A percentile compares a stretch with the other conserved stretches of the same genome.
Conservation (phyloP, 2,113 vertebrate species). For the Cettia cetti region DNA sequence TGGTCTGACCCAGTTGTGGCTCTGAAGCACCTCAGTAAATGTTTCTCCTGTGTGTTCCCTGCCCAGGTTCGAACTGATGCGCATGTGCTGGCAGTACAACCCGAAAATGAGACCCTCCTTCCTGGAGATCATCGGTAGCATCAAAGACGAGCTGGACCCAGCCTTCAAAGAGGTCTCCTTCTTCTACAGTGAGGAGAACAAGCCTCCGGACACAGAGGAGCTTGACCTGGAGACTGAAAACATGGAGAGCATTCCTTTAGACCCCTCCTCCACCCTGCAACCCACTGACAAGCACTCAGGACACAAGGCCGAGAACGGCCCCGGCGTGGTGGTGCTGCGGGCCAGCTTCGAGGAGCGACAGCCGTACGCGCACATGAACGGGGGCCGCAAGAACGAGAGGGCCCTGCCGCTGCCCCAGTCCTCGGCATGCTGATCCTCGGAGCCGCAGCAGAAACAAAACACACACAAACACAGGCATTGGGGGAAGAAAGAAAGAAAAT, state of each 20-base stretch:
- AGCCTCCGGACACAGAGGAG: conserved; percentile 92
- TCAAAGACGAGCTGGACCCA: conserved; percentile 92
- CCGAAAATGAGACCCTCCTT: conserved; percentile 97
- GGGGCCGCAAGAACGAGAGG: conserved; percentile 92
- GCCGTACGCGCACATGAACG: conserved; percentile 98
- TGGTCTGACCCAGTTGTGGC: accelerated
- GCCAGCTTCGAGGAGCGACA: conserved; percentile 92
- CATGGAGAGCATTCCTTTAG: conserved; percentile 97
- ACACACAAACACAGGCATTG: not conserved
- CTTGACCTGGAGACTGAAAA: conserved; percentile 93
- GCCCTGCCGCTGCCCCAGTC: conserved; percentile 96
- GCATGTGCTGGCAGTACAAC: conserved; percentile 99
- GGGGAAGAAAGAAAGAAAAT: conserved; percentile 53
- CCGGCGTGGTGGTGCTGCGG: conserved; percentile 82
- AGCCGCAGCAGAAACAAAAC: not conserved
- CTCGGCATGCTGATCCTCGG: conserved; percentile 92
- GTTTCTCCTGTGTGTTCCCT: not conserved
- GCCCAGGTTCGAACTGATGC: conserved; percentile 93
- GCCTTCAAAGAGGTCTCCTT: conserved; percentile 93
- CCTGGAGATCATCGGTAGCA: conserved; percentile 94
- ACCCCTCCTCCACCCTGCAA: conserved; percentile 86
- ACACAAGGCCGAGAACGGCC: conserved; percentile 87
- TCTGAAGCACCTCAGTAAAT: not conserved
- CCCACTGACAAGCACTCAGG: conserved; percentile 88
- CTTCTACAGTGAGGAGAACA: conserved; percentile 99